Evolutionary conservation across 2,113 vertebrate genomes (phyloP), one percentile per base, ranked within the genome.

Genomic region (Octodon degus): DNA sequence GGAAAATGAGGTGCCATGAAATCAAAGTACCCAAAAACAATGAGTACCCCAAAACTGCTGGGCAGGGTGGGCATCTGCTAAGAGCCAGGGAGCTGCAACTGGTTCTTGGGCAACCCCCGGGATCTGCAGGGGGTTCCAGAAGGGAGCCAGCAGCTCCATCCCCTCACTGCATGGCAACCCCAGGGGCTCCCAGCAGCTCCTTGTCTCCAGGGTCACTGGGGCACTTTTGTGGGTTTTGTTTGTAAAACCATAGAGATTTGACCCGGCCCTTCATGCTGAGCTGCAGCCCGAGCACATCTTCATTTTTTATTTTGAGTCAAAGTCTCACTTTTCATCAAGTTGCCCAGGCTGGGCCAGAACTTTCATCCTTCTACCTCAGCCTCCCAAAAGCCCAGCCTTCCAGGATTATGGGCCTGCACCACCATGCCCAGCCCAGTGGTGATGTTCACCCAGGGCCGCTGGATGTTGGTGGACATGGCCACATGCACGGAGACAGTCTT

Each of bases 401-500:
- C 20, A 17, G 50, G 76, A 19, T 79, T 4, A 30, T 14, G 14
- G 76, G 22, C 14, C 30, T 53, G 16, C 8, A 34, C 77, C 77
- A 79, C 16, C 47, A 32, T 1, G 3, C 77, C 77, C 2, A 17
- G 77, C 7, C 50, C 30, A 53, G 30, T 17, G 9, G 0, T 53
- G 77, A 32, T 22, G 55, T 50, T 50, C 17, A 32, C 74, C 3
- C 4, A 47, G 60, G 30, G 60, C 58, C 2, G 5, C 82, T 68
- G 19, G 24, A 17, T 30, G 4, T 27, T 14, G 24, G 5, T 4
- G 53, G 72, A 4, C 62, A 13, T 1, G 3, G 24, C n/a, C 55
- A 2, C 72, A 4, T 0, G 0, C 72, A 27, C 34, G 0, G 58
- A 13, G 17, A 5, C 34, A 24, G 68, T 0, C 67, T 53, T 8